Conservation (phyloP, 2,797 vertebrate species). For the Eremophila alpestris region DNA sequence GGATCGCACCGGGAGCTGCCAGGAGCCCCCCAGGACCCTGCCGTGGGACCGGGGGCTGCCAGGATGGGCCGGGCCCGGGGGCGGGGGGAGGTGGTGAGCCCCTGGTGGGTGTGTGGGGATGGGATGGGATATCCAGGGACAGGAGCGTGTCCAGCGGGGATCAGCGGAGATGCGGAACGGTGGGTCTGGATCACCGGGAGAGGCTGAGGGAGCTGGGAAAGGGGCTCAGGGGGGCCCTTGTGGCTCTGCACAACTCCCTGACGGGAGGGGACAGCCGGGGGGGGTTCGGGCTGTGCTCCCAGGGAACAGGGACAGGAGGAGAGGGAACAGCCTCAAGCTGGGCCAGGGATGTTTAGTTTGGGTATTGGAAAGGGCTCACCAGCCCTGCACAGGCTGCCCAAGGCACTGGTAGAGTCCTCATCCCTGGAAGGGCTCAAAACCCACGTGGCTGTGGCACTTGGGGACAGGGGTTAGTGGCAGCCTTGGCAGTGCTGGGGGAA, state of each 20-base stretch:
- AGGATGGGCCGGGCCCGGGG: background rate
- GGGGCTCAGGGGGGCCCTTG: background rate
- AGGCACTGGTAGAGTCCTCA: background rate
- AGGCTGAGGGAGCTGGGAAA: background rate
- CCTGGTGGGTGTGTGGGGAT: background rate
- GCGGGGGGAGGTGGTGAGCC: background rate
- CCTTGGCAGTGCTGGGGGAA: background rate
- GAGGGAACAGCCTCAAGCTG: rapidly evolving
- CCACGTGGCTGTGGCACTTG: background rate
- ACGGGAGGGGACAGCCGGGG: background rate
- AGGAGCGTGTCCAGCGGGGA: background rate
- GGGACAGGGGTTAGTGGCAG: rapidly evolving
- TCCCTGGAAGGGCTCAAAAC: background rate
- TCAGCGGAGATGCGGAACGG: too few species aligned
- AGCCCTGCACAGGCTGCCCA: background rate
- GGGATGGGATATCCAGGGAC: background rate
- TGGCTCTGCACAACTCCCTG: background rate
- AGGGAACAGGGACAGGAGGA: background rate
- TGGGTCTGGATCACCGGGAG: background rate
- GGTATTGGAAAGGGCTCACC: background rate
- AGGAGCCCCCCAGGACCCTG: background rate
- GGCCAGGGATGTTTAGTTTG: rapidly evolving
- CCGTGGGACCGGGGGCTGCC: background rate
- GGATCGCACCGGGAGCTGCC: background rate
- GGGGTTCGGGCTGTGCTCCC: background rate